Evolutionary conservation across 2,888 invertebrate genomes (phyloP).

Genomic region (Lypha dubia): DNA sequence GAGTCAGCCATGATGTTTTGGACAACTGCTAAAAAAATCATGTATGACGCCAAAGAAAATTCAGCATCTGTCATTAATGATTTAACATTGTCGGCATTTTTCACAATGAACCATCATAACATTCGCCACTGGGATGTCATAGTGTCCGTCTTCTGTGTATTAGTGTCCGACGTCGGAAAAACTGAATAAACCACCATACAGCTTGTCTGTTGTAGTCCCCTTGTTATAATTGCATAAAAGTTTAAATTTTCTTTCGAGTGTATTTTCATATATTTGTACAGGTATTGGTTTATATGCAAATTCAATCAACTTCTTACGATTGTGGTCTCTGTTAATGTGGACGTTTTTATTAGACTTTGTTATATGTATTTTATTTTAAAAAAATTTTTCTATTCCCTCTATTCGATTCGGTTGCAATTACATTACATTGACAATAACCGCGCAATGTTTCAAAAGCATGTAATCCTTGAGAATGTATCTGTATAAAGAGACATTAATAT

Average conservation of each 20-base stretch:
- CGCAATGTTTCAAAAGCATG: conserved; percentile 69
- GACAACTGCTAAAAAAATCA: too few species aligned
- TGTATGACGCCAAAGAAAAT: too few species aligned
- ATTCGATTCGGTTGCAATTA: conserved; percentile 53
- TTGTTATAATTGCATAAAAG: too few species aligned
- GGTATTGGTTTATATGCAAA: conserved; percentile 56
- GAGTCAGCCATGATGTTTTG: too few species aligned
- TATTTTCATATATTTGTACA: not conserved
- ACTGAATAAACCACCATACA: too few species aligned
- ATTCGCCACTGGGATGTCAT: too few species aligned
- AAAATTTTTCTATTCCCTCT: conserved; percentile 46
- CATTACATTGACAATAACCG: conserved; percentile 73
- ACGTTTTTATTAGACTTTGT: conserved; percentile 55
- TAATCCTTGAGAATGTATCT: conserved; percentile 71
- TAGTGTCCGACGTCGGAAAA: too few species aligned
- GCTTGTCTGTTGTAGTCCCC: too few species aligned
- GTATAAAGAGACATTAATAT: conserved; percentile 9
- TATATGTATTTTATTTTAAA: conserved; percentile 8
- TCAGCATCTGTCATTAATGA: too few species aligned
- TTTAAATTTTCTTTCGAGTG: conserved; percentile 26
- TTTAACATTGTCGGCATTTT: too few species aligned
- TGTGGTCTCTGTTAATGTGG: conserved; percentile 63
- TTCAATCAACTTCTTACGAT: conserved; percentile 65
- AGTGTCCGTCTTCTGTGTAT: too few species aligned
- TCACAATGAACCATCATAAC: too few species aligned